Percentiles rank a stretch among this genome's conserved stretches.
These are phyloP conservation scores for Macrophya annulata DNA, from an alignment of 2,888 invertebrate species.

Conservation along the genomic window DNA sequence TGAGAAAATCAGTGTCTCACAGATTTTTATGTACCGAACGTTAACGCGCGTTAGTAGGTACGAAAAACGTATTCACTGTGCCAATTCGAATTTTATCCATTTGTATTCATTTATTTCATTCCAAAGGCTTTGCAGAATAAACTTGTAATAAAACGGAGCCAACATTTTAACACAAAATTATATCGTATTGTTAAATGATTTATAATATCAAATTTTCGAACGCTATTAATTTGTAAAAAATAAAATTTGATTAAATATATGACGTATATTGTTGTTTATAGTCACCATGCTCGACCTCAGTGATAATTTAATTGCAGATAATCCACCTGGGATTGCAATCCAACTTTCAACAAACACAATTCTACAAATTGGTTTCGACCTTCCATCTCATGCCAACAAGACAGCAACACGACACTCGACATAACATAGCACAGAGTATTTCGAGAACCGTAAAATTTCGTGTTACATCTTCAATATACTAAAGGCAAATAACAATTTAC, in stretches of 20 bases:
- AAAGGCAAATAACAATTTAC: slow-evolving; percentile 4
- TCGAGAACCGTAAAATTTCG: neutral
- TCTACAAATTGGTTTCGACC: neutral
- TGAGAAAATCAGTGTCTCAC: neutral
- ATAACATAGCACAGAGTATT: neutral
- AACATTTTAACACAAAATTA: neutral
- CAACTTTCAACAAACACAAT: slow-evolving; percentile 9
- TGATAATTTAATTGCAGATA: neutral
- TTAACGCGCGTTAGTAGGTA: neutral
- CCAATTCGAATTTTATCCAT: slow-evolving; percentile 20
- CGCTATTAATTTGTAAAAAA: neutral
- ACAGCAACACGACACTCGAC: neutral
- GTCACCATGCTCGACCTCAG: neutral
- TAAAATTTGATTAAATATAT: neutral
- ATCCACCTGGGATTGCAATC: neutral
- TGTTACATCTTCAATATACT: neutral
- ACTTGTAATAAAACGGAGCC: neutral
- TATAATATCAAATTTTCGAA: neutral
- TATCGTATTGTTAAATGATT: neutral
- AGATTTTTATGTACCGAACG: neutral
- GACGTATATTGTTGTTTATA: neutral
- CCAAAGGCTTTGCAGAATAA: neutral
- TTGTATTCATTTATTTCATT: neutral
- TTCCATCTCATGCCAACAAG: neutral
- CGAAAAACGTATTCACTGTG: neutral